These are phyloP conservation scores for Tangara arthus DNA, from an alignment of 2,797 vertebrate species.

Conservation along the genomic window DNA sequence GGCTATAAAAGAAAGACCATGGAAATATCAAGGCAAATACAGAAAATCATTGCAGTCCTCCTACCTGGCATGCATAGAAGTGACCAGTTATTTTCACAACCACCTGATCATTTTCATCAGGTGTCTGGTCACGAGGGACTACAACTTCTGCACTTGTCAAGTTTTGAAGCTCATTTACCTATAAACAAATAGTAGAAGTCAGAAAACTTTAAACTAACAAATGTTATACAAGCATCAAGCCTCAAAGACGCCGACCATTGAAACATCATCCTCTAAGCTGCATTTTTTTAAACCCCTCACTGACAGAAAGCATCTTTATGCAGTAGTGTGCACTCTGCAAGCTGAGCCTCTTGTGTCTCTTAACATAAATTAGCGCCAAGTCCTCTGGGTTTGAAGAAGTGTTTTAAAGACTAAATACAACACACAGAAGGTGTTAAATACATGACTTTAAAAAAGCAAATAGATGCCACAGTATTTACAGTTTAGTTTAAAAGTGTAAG, in stretches of 20 bases:
- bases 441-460: background rate
- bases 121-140: constrained; percentile 97
- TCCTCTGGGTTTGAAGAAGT: background rate
- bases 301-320: background rate
- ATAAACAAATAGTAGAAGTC: background rate
- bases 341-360: background rate
- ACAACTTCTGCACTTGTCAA: constrained; percentile 98
- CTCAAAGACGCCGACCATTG: background rate
- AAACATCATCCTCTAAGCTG: background rate
- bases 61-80: constrained; percentile 98
- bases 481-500: background rate
- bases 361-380: constrained; percentile 27
- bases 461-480: background rate
- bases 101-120: constrained; percentile 97
- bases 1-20: background rate
- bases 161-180: constrained; percentile 99
- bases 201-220: background rate
- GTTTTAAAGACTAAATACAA: constrained; percentile 19
- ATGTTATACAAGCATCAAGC: background rate
- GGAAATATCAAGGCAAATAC: background rate
- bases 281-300: background rate
- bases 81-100: constrained; percentile 98
- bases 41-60: background rate
- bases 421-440: constrained; percentile 4
- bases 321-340: background rate